Base-by-base conservation (phyloP, 1,140 invertebrate species). In the Globodera rostochiensis region DNA sequence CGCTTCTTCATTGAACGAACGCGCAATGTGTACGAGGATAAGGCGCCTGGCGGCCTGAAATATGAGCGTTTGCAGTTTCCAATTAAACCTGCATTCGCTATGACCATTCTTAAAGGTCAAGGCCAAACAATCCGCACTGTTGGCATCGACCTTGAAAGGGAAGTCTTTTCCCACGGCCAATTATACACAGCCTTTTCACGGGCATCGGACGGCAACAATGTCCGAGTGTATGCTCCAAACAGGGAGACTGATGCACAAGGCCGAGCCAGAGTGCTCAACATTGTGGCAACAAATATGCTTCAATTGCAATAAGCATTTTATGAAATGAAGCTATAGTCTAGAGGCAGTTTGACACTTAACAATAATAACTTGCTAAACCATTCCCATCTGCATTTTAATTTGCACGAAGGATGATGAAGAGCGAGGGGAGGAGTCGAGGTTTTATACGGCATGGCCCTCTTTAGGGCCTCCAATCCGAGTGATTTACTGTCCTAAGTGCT, bases 51-150 rank as follows among this genome's bases (percentile, higher is more conserved):
- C 7, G 74, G 74, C 21, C 19, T 75, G 5, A 75, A 75, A 8
- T 75, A 53, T 36, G 25, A 60, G 46, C 36, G 78, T 15, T 21
- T 49, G 53, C 78, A 79, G 36, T 79, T 79, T 21, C 78, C 78
- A 15, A 49, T 79, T 4, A 46, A 57, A 19, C 69, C 76, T 36
- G 78, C 78, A n/a, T 79, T 45, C n/a, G 74, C 74, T 6, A 80
- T 80, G 78, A 80, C 78, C 11, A 80, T 80, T 21, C 50, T 36
- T 13, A 80, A 80, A 19, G 70, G n/a, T 6, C 78, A 80, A 77
- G 78, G 78, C 6, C 78, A 80, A 57, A 80, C 67, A 13, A 50
- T 49, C 19, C 5, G 9, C 15, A 6, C 15, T 45, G 66, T 80
- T 9, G 78, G 78, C 36, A 53, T 80, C n/a, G 70, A 36, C 45